Percentiles rank a stretch among this genome's conserved stretches.
These are phyloP conservation scores for Steinernema khuongi DNA, from an alignment of 1,140 invertebrate genomes.

Conservation along the genomic window DNA sequence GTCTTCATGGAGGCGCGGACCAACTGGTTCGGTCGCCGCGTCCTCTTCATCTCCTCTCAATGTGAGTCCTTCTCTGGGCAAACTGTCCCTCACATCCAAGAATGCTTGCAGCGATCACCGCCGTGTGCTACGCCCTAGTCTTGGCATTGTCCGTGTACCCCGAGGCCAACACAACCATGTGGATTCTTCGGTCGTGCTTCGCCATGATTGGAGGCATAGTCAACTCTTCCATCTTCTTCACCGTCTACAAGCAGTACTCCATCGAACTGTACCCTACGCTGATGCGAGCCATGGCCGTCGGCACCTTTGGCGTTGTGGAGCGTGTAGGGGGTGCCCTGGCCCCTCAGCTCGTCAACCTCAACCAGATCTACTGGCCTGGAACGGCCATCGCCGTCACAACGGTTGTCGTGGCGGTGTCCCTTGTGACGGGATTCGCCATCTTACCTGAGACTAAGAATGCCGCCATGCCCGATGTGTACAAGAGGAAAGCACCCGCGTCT, in stretches of 20 bases:
- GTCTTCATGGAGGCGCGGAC: conserved; percentile 40
- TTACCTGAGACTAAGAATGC: conserved; percentile 38
- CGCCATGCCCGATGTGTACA: conserved; percentile 37
- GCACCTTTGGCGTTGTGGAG: conserved; percentile 41
- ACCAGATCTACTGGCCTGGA: conserved; percentile 37
- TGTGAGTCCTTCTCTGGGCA: conserved; percentile 17
- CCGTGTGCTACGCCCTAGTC: conserved; percentile 34
- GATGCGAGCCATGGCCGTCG: conserved; percentile 43
- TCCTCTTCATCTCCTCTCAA: conserved; percentile 41
- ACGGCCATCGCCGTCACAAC: conserved; percentile 40
- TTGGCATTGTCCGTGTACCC: conserved; percentile 29
- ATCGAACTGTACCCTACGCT: conserved; percentile 47
- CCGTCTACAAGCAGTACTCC: conserved; percentile 48
- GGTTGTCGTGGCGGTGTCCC: conserved; percentile 24
- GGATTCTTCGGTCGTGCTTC: conserved; percentile 42
- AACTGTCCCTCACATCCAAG: conserved; percentile 12
- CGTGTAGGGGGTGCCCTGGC: conserved; percentile 40
- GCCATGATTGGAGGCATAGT: conserved; percentile 42
- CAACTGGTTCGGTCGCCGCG: conserved; percentile 34
- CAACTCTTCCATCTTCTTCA: conserved; percentile 49
- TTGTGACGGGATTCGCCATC: conserved; percentile 31
- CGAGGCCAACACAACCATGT: not conserved
- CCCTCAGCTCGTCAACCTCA: conserved; percentile 38
- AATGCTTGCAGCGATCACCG: conserved; percentile 13
- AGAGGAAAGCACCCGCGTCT: not conserved